These are phyloP conservation scores for Ceratosolen solmsi DNA, from an alignment of 1,140 invertebrate genomes.

Conservation along the genomic window DNA sequence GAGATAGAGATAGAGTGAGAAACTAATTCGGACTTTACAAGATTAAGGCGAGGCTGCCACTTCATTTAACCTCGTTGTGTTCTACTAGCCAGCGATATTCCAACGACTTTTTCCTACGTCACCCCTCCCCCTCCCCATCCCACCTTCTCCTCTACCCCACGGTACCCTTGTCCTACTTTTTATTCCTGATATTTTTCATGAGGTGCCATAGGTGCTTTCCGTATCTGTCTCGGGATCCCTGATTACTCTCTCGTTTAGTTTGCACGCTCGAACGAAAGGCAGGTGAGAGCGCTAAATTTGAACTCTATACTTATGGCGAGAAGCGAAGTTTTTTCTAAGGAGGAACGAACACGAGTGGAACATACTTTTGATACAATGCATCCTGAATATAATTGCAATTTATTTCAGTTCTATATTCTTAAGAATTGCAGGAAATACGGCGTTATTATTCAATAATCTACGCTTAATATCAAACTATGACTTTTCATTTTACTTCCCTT, in stretches of 20 bases:
- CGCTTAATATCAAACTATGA: no score
- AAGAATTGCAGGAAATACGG: no score
- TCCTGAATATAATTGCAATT: no score
- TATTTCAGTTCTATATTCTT: no score
- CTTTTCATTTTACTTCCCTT: no score
- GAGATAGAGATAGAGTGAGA: conserved; percentile 13
- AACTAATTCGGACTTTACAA: conserved; percentile 70
- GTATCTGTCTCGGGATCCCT: background rate
- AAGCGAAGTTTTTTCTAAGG: background rate
- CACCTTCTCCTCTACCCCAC: background rate
- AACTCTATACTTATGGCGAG: background rate
- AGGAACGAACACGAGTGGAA: no score
- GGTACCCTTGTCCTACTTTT: background rate
- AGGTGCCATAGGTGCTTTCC: background rate
- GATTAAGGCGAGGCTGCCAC: conserved; percentile 69
- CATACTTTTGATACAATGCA: no score
- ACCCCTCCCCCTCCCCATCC: no score
- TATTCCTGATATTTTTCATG: background rate
- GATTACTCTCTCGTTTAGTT: background rate
- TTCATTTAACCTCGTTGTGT: conserved; percentile 40
- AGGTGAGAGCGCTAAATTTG: background rate
- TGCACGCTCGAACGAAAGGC: background rate
- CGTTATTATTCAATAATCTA: no score
- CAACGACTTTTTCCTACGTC: no score
- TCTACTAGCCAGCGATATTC: background rate